phyloP scores from a whole-genome alignment of 1,140 invertebrate genomes.

The Dysdera silvatica region DNA sequence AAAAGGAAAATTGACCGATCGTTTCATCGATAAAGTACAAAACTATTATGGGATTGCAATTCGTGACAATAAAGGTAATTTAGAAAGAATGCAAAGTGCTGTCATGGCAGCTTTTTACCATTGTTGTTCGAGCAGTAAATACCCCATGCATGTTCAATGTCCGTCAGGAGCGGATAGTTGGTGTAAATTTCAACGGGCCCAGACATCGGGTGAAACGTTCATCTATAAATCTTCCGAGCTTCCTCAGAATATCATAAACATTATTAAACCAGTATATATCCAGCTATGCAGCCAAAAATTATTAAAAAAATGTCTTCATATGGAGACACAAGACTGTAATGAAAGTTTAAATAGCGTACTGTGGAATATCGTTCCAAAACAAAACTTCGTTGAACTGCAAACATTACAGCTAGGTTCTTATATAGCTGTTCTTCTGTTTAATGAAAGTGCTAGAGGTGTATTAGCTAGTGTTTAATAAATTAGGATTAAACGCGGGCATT shows the following conservation, averaged over 20 bases:
- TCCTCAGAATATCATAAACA: background rate
- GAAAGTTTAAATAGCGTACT: too few relatives aligned
- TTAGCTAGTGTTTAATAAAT: background rate
- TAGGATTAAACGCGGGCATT: background rate
- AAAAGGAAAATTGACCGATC: conserved; percentile 2
- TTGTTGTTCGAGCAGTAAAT: background rate
- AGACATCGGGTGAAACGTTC: background rate
- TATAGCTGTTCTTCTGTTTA: conserved; percentile 1
- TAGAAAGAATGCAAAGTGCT: background rate
- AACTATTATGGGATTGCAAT: conserved; percentile 15
- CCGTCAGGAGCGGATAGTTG: background rate
- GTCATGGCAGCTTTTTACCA: conserved; percentile 2
- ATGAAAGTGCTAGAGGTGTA: background rate
- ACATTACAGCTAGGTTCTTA: background rate
- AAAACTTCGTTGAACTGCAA: background rate
- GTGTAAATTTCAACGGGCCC: conserved; percentile 6
- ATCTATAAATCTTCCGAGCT: background rate
- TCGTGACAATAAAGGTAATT: background rate
- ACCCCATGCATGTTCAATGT: conserved; percentile 3
- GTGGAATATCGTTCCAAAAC: conserved; percentile 9
- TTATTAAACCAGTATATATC: conserved; percentile 7
- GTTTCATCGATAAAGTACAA: conserved; percentile 6
- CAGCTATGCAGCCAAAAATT: background rate
- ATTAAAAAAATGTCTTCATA: conserved; percentile 9
- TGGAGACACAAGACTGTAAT: conserved; percentile 7